phyloP scores from a whole-genome alignment of 92 coral and sea anemone species.

The Chrysogorgia sp. region DNA sequence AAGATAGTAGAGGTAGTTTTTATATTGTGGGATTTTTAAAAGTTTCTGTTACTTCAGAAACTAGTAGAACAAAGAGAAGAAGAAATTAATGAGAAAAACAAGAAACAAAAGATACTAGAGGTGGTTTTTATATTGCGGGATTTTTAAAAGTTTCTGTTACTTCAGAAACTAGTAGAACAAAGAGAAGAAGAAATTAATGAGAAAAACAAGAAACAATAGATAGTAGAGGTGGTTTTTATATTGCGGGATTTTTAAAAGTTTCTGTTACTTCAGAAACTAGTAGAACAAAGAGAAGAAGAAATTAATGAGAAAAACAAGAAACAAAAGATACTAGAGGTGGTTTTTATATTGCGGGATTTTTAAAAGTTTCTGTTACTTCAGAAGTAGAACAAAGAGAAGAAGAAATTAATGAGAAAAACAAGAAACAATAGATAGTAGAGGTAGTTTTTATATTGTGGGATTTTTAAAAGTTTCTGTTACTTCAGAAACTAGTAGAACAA shows the following conservation, averaged over 20 bases:
- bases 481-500: slow-evolving; percentile 70
- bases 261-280: slow-evolving; percentile 78
- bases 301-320: slow-evolving; percentile 62
- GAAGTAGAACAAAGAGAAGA: slow-evolving; percentile 60
- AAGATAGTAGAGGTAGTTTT: slow-evolving; percentile 91
- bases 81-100: slow-evolving; percentile 51
- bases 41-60: slow-evolving; percentile 84
- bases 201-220: slow-evolving; percentile 66
- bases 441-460: slow-evolving; percentile 94
- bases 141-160: slow-evolving; percentile 87
- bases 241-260: slow-evolving; percentile 96
- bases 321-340: slow-evolving; percentile 87
- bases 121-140: slow-evolving; percentile 95
- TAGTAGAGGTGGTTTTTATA: slow-evolving; percentile 88
- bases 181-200: slow-evolving; percentile 55
- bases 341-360: slow-evolving; percentile 87
- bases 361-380: slow-evolving; percentile 92
- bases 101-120: slow-evolving; percentile 76
- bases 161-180: slow-evolving; percentile 70
- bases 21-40: slow-evolving; percentile 92
- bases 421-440: slow-evolving; percentile 75
- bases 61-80: slow-evolving; percentile 59
- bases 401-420: slow-evolving; percentile 51
- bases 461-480: slow-evolving; percentile 87
- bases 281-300: slow-evolving; percentile 47